phyloP scores from a whole-genome alignment of 2,797 vertebrate species.

The Pangasius mekongensis region DNA sequence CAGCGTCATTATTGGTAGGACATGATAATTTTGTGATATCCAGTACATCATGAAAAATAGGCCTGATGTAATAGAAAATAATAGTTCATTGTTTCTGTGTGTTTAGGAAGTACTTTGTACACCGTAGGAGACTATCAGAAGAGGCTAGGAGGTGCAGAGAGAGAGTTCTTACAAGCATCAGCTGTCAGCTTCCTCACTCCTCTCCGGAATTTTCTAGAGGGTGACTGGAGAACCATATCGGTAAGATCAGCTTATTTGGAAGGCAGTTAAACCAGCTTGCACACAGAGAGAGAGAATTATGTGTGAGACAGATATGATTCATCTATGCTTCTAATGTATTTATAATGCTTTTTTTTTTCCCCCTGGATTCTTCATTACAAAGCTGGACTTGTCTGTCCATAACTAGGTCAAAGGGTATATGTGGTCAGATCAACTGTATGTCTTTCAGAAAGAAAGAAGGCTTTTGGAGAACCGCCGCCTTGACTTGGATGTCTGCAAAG shows the following conservation, averaged over 20 bases:
- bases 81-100: neutral
- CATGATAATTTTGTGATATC: neutral
- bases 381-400: neutral
- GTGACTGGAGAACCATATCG: constrained; percentile 95
- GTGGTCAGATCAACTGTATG: neutral
- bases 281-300: neutral
- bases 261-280: neutral
- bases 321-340: neutral
- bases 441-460: constrained; percentile 85
- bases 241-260: constrained; percentile 70
- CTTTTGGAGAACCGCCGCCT: constrained; percentile 92
- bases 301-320: neutral
- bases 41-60: neutral
- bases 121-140: constrained; percentile 91
- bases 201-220: constrained; percentile 94
- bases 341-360: neutral
- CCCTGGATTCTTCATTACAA: neutral
- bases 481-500: constrained; percentile 93
- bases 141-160: constrained; percentile 85
- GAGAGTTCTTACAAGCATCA: constrained; percentile 88
- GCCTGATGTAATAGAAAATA: neutral
- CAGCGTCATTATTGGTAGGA: neutral
- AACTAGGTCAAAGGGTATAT: neutral
- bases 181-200: constrained; percentile 90
- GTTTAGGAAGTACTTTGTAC: constrained; percentile 84